Conservation (phyloP, 1,140 invertebrate species). For the Hypsibius dujardini region DNA sequence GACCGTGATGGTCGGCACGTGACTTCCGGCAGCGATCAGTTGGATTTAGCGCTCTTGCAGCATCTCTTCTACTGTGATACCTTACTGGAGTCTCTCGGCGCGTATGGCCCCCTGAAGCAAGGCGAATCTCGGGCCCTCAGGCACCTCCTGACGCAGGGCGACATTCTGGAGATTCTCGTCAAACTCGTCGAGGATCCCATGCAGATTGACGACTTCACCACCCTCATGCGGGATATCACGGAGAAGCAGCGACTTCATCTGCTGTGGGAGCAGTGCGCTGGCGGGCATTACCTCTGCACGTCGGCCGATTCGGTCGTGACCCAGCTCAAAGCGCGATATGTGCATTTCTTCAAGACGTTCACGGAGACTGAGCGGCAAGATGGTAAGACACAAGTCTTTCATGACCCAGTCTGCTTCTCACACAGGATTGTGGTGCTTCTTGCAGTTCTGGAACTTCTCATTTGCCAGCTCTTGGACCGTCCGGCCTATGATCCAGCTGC, state of each 20-base stretch:
- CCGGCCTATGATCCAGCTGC: slow-evolving; percentile 30
- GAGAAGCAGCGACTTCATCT: slow-evolving; percentile 17
- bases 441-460: slow-evolving; percentile 33
- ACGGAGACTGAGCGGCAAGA: slow-evolving; percentile 27
- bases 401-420: slow-evolving; percentile 7
- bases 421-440: slow-evolving; percentile 1
- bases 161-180: slow-evolving; percentile 33
- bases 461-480: slow-evolving; percentile 31
- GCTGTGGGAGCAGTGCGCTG: slow-evolving; percentile 19
- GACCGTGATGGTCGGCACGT: slow-evolving; percentile 26
- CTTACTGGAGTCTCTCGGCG: slow-evolving; percentile 36
- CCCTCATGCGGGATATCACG: slow-evolving; percentile 25
- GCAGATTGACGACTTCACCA: slow-evolving; percentile 23
- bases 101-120: slow-evolving; percentile 38
- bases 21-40: slow-evolving; percentile 34
- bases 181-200: slow-evolving; percentile 27
- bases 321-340: slow-evolving; percentile 30
- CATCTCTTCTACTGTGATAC: slow-evolving; percentile 36
- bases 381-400: slow-evolving; percentile 23
- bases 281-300: slow-evolving; percentile 17
- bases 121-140: slow-evolving; percentile 35
- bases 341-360: slow-evolving; percentile 27
- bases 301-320: slow-evolving; percentile 19
- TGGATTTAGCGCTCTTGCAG: slow-evolving; percentile 34
- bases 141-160: slow-evolving; percentile 34